Evolutionary conservation across 2,113 vertebrate genomes (phyloP).

Genomic region (Chelonoidis abingdonii): DNA sequence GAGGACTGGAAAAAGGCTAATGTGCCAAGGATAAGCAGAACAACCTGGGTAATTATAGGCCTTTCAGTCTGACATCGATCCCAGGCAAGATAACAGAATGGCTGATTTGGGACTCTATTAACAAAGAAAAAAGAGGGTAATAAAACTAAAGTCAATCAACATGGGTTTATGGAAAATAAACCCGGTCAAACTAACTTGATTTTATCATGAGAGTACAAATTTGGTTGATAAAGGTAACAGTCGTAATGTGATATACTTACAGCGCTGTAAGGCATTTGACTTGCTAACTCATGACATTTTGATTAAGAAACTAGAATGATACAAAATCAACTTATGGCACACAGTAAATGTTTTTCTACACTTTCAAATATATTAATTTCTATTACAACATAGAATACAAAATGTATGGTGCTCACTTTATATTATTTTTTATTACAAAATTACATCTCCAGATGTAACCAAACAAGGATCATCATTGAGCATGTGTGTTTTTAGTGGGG

Average conservation of each 20-base stretch:
- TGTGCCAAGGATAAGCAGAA: neutral
- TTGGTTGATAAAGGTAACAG: neutral
- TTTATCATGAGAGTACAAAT: neutral
- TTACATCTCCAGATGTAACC: too few species aligned
- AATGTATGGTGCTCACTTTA: too few species aligned
- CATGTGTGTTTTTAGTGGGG: too few species aligned
- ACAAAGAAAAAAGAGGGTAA: neutral
- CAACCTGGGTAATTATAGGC: neutral
- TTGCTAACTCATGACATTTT: neutral
- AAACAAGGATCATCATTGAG: too few species aligned
- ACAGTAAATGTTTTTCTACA: too few species aligned
- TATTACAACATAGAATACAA: too few species aligned
- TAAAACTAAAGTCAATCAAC: neutral
- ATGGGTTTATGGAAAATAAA: neutral
- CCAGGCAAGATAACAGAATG: neutral
- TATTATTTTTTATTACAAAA: too few species aligned
- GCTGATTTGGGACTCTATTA: neutral
- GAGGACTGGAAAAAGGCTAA: neutral
- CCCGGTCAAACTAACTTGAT: neutral
- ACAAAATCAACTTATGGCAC: neutral
- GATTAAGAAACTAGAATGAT: neutral
- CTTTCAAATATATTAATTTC: too few species aligned
- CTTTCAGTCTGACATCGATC: fast-evolving
- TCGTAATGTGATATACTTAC: neutral
- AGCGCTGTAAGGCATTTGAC: neutral